Percentiles rank a stretch among this genome's conserved stretches.
Conservation (phyloP, 2,113 vertebrate genomes). For the Oenanthe oenanthe region DNA sequence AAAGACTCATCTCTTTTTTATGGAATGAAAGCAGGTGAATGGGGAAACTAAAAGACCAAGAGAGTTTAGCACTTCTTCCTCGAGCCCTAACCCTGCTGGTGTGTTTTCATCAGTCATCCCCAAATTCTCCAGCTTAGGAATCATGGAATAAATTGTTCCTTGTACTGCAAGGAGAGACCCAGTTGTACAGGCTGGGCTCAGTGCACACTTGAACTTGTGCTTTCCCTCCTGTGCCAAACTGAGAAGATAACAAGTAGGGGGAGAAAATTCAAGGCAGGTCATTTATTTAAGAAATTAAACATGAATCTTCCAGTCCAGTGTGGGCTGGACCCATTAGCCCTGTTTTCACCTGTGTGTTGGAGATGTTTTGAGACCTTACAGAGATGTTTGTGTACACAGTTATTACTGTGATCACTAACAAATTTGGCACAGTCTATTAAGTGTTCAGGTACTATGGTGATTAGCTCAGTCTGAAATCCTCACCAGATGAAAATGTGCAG, state of each 20-base stretch:
- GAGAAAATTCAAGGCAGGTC: neutral
- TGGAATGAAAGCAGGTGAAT: neutral
- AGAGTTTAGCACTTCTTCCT: neutral
- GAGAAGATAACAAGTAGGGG: rapidly evolving
- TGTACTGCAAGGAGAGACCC: neutral
- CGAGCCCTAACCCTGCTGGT: neutral
- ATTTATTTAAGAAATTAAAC: neutral
- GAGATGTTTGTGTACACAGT: neutral
- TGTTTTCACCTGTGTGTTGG: neutral
- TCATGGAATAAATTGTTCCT: neutral
- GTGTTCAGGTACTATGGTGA: neutral
- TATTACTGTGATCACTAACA: neutral
- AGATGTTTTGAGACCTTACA: neutral
- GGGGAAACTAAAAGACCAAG: neutral
- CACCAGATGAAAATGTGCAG: neutral
- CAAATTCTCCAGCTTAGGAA: neutral
- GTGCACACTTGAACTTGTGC: neutral
- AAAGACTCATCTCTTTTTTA: neutral
- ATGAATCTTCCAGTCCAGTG: neutral
- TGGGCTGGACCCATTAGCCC: neutral
- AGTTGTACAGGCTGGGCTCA: neutral
- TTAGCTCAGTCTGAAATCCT: constrained; percentile 23
- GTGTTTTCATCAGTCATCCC: neutral
- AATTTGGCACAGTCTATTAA: neutral
- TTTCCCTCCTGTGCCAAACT: neutral